These are phyloP conservation scores for Drosophila meridionalis DNA, from an alignment of 2,888 invertebrate genomes.

Conservation along the genomic window DNA sequence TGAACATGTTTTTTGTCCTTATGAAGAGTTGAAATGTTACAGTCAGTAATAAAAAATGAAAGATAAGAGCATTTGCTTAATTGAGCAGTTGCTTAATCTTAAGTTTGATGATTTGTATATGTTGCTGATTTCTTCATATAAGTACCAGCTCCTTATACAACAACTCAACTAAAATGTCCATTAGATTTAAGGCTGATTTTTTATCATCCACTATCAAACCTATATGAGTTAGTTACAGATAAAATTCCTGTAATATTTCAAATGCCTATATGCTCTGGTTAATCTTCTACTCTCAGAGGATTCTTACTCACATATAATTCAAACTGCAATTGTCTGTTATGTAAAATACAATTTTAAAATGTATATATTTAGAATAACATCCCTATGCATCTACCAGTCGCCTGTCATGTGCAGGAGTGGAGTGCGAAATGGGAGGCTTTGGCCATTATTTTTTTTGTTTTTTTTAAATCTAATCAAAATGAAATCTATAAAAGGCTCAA, in stretches of 20 bases:
- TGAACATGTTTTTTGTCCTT: background rate
- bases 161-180: background rate
- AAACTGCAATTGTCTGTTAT: background rate
- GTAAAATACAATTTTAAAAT: too few species aligned
- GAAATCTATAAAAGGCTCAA: constrained; percentile 31
- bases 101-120: background rate
- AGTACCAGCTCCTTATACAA: background rate
- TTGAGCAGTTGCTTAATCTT: background rate
- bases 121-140: background rate
- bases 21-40: background rate
- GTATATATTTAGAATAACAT: background rate
- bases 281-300: background rate
- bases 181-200: background rate
- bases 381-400: background rate
- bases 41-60: too few species aligned
- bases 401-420: background rate
- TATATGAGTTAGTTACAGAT: background rate
- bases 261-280: background rate
- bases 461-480: constrained; percentile 41
- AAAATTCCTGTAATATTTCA: background rate
- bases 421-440: background rate
- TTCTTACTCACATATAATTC: background rate
- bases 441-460: constrained; percentile 12
- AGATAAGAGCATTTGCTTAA: too few species aligned
- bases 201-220: background rate